Percentiles rank a stretch among this genome's conserved stretches.
These are phyloP conservation scores for Salvelinus namaycush DNA, from an alignment of 2,113 vertebrate species.

Conservation along the genomic window DNA sequence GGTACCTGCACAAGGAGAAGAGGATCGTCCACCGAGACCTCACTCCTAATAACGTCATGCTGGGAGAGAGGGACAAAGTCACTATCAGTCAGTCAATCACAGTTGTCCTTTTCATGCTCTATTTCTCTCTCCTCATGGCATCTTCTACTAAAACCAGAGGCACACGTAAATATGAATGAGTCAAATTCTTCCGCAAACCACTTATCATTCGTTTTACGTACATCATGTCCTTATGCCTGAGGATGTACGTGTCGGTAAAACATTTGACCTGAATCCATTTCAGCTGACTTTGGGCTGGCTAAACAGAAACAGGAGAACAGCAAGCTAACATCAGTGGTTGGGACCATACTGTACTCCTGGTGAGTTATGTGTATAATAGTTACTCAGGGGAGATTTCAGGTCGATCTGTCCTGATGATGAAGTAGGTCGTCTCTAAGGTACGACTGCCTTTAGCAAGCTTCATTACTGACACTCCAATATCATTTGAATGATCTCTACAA, in stretches of 20 bases:
- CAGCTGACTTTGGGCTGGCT: conserved; percentile 89
- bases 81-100: conserved; percentile 81
- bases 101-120: background rate
- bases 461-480: no score
- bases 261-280: conserved; percentile 26
- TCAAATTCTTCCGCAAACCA: background rate
- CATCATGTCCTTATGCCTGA: background rate
- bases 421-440: no score
- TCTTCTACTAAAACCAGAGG: background rate
- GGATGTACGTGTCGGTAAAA: background rate
- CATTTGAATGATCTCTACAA: no score
- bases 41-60: conserved; percentile 85
- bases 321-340: conserved; percentile 85
- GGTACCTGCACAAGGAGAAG: conserved; percentile 91
- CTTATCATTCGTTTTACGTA: background rate
- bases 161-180: background rate
- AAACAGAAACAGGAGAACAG: conserved; percentile 90
- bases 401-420: background rate
- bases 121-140: background rate
- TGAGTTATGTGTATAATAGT: conserved; percentile 61
- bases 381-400: no score
- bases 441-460: no score
- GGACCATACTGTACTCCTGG: conserved; percentile 90
- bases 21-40: conserved; percentile 87
- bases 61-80: conserved; percentile 86